Evolutionary conservation across 2,113 vertebrate species (phyloP).

Genomic region (Galeopterus variegatus): DNA sequence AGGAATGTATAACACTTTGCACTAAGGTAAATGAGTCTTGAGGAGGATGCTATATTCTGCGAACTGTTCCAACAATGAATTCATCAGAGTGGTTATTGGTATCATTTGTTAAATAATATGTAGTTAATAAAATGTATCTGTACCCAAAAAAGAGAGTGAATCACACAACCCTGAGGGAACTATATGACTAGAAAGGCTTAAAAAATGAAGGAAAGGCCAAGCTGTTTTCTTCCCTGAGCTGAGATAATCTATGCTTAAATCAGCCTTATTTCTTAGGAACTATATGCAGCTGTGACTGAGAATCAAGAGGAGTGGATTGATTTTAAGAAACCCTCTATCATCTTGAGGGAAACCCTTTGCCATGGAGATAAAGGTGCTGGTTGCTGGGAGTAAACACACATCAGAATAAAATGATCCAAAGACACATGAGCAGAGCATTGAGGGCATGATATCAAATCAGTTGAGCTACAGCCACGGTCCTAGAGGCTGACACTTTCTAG

Average conservation of each 20-base stretch:
- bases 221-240: background rate
- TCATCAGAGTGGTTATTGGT: background rate
- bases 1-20: background rate
- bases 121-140: background rate
- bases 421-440: too few species aligned
- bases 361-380: background rate
- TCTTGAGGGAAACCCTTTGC: background rate
- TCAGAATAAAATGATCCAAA: background rate
- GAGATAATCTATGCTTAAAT: background rate
- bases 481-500: background rate
- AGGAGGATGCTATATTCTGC: background rate
- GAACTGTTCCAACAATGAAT: background rate
- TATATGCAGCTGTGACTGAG: background rate
- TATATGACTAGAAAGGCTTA: background rate
- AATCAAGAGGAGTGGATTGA: background rate
- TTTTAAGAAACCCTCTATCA: background rate
- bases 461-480: rapidly evolving
- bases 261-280: background rate
- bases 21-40: background rate
- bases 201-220: background rate
- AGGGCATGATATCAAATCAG: background rate
- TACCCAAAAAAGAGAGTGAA: background rate
- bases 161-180: background rate
- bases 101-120: background rate
- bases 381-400: background rate